These are phyloP conservation scores for Drosophila kurseongensis DNA, from an alignment of 1,140 invertebrate genomes.

Conservation along the genomic window DNA sequence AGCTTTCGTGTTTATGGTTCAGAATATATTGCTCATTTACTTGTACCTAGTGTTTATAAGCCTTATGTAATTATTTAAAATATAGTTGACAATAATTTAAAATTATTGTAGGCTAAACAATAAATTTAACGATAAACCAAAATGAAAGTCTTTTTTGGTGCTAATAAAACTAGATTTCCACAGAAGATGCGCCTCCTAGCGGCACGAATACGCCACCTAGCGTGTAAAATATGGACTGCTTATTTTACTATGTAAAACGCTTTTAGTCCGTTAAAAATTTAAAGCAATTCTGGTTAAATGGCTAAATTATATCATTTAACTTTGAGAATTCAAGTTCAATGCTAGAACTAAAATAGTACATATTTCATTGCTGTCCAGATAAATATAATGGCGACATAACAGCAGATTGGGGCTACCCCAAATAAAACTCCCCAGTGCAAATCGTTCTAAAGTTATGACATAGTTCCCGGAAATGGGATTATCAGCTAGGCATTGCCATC, in stretches of 20 bases:
- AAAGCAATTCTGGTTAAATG: not conserved
- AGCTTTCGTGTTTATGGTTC: too few species aligned
- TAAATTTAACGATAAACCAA: too few species aligned
- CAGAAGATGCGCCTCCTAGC: not conserved
- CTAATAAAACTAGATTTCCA: too few species aligned
- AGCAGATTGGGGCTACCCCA: slow-evolving; percentile 8
- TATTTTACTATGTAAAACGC: not conserved
- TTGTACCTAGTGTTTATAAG: not conserved
- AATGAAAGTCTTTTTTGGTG: too few species aligned
- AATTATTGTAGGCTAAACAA: too few species aligned
- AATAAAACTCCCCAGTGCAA: slow-evolving; percentile 28
- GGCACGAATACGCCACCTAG: too few species aligned
- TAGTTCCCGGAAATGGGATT: slow-evolving; percentile 25
- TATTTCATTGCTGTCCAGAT: slow-evolving; percentile 39
- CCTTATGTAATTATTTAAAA: not conserved
- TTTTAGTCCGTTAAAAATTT: not conserved
- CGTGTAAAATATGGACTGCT: not conserved
- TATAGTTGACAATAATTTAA: too few species aligned
- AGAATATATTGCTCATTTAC: not conserved
- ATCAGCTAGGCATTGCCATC: slow-evolving; percentile 23
- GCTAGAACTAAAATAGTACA: slow-evolving; percentile 6
- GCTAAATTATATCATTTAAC: not conserved
- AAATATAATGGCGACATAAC: slow-evolving; percentile 48
- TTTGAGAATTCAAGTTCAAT: slow-evolving; percentile 41
- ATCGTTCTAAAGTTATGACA: slow-evolving; percentile 41